phyloP scores from a whole-genome alignment of 1,140 invertebrate species.

The Stenopsyche tienmushanensis region DNA sequence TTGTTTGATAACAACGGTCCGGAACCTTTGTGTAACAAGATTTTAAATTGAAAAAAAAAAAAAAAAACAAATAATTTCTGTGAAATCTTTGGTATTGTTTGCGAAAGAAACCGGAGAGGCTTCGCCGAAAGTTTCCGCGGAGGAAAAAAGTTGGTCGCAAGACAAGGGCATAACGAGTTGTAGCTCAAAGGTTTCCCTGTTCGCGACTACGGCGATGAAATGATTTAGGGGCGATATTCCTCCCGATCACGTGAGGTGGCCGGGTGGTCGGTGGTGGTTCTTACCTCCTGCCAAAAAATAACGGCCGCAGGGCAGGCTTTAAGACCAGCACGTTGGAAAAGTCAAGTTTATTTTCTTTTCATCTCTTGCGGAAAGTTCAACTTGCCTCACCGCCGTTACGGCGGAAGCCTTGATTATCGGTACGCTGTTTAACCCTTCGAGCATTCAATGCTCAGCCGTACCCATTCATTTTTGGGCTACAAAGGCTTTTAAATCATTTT shows the following conservation, averaged over 20 bases:
- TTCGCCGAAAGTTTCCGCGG: constrained; percentile 20
- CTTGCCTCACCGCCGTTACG: constrained; percentile 17
- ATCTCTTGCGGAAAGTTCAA: constrained; percentile 36
- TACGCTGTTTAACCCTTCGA: constrained; percentile 23
- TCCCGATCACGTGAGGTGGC: no score
- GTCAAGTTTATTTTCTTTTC: constrained; percentile 41
- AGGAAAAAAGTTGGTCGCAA: constrained; percentile 13
- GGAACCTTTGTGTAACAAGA: neutral
- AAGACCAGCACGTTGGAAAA: constrained; percentile 28
- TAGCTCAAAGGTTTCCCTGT: constrained; percentile 16
- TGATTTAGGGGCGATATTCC: constrained; percentile 16
- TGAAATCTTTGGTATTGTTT: constrained; percentile 18
- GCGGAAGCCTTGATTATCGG: constrained; percentile 24
- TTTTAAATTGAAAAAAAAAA: neutral
- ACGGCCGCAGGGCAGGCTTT: constrained; percentile 35
- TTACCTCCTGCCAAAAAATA: constrained; percentile 32
- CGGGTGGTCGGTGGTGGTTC: no score
- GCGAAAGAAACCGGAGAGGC: constrained; percentile 14
- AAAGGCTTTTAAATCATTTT: no score
- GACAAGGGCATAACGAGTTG: constrained; percentile 26
- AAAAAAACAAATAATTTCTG: neutral
- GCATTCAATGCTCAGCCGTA: constrained; percentile 2
- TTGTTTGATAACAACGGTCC: neutral
- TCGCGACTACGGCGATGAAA: constrained; percentile 11
- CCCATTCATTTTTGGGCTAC: no score